These are phyloP conservation scores for Vulpes vulpes DNA, from an alignment of 2,113 vertebrate genomes.

Conservation along the genomic window DNA sequence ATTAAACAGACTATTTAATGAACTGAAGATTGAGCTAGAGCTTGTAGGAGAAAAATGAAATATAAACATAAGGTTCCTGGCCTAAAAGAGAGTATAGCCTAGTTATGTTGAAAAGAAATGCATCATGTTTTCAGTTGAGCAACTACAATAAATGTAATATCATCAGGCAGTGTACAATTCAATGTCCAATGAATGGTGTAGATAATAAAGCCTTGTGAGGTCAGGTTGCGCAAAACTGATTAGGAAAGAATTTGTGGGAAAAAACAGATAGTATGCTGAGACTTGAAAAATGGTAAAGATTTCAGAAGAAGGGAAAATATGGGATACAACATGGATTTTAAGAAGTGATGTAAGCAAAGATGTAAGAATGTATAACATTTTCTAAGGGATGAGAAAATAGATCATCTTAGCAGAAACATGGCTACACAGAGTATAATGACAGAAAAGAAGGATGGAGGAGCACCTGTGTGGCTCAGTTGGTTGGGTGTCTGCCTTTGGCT, in stretches of 20 bases:
- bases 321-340: background rate
- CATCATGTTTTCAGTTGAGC: background rate
- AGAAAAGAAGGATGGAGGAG: background rate
- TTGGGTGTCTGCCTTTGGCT: too few relatives aligned
- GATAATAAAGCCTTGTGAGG: background rate
- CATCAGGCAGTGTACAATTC: background rate
- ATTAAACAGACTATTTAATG: background rate
- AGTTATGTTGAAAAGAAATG: background rate
- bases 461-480: too few relatives aligned
- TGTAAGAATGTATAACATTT: background rate
- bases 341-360: background rate
- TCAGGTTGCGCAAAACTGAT: background rate
- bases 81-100: background rate
- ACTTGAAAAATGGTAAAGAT: background rate
- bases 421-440: background rate
- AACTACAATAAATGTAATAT: background rate
- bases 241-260: constrained; percentile 25
- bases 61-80: background rate
- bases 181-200: background rate
- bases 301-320: background rate
- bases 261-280: background rate
- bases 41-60: background rate
- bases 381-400: background rate
- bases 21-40: constrained; percentile 42
- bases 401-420: background rate